Conservation (phyloP, 2,888 invertebrate species). For the Psylliodes chrysocephalus region DNA sequence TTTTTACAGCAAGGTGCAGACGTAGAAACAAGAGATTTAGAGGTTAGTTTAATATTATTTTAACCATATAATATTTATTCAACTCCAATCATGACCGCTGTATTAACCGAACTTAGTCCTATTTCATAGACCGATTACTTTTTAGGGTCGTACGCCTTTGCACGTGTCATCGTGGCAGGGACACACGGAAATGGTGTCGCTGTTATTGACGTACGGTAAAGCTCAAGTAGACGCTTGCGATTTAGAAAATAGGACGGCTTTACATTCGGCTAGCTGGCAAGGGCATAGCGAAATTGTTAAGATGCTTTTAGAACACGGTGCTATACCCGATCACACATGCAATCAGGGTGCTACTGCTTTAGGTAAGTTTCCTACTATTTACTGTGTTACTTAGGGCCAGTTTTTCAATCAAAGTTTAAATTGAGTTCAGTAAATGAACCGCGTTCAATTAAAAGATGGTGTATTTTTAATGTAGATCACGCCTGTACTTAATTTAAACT, state of each 20-base stretch:
- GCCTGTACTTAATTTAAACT: too few species aligned
- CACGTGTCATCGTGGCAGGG: constrained; percentile 96
- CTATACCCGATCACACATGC: constrained; percentile 88
- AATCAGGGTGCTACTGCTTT: constrained; percentile 96
- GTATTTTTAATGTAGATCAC: too few species aligned
- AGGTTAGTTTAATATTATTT: constrained; percentile 66
- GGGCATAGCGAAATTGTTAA: constrained; percentile 88
- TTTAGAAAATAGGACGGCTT: constrained; percentile 85
- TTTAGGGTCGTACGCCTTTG: constrained; percentile 84
- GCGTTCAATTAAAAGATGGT: too few species aligned
- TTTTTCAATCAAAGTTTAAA: too few species aligned
- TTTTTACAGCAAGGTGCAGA: constrained; percentile 83
- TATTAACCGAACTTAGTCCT: too few species aligned
- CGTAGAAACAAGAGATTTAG: constrained; percentile 88
- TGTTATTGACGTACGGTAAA: constrained; percentile 80
- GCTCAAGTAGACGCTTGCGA: constrained; percentile 91
- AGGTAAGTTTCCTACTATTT: constrained; percentile 67
- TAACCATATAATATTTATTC: too few species aligned
- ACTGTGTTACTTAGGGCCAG: too few species aligned
- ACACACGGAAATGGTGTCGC: constrained; percentile 90
- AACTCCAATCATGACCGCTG: too few species aligned
- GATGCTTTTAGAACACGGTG: constrained; percentile 81
- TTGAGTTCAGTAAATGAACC: too few species aligned
- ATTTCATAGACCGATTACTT: too few species aligned
- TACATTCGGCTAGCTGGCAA: constrained; percentile 97